Evolutionary conservation across 2,113 vertebrate genomes (phyloP), one percentile per base, ranked within the genome.

Genomic region (Myanophis thanlyinensis): DNA sequence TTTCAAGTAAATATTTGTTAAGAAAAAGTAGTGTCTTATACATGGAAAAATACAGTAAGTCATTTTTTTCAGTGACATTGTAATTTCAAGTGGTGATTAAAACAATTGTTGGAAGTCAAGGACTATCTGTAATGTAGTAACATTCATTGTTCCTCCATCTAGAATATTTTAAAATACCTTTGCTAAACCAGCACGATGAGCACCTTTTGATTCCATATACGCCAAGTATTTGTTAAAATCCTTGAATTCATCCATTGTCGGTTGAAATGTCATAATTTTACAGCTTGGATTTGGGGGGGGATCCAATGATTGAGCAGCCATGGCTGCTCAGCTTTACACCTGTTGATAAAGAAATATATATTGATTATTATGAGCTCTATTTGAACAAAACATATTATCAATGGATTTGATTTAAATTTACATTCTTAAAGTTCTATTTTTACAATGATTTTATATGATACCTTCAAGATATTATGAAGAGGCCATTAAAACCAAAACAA

Each of bases 261-360:
- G 99, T 94, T 98, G 98, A 97, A 99, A 99, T 94, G 98, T 99
- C 99, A 99, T 99, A 84, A 99, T 99, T 97, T 99, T 99, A 97
- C 98, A 99, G 95, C 98, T 97, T 96, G 98, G 97, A 92, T 99
- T 99, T 92, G 97, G 98, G 95, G 98, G 98, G 97, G 96, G 96
- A 88, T 96, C 98, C 49, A 94, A 97, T 95, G 96, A 96, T 89
- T 95, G 96, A 93, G 96, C 96, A 96, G 98, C 98, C 99, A 99
- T 99, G 95, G 96, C 97, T 96, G 91, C 93, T 96, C 59, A 54
- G 80, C 44, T 89, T 88, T 94, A 95, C 44, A 89, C 89, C 90
- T 95, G 90, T 95, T 95, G 88, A 92, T 89, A 73, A 35, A 18
- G 2, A 51, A 86, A 40, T 10, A 67, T 27, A 62, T n/a, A 30